Evolutionary conservation across 2,113 vertebrate species (phyloP).

Genomic region (Aphelocoma coerulescens): DNA sequence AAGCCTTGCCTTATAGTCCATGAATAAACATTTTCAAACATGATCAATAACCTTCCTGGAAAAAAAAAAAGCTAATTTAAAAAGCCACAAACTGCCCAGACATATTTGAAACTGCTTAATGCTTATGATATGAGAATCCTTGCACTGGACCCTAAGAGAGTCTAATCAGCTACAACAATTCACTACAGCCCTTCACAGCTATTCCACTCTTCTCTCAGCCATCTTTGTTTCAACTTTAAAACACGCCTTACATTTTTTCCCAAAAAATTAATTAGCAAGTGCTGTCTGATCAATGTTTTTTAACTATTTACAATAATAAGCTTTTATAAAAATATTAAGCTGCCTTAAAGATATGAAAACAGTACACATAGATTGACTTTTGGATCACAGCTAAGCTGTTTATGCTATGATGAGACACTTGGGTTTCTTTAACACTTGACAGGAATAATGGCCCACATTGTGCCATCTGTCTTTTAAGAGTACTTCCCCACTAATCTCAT

Average conservation of each 20-base stretch:
- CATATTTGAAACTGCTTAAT: not conserved
- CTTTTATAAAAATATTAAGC: not conserved
- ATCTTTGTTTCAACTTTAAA: not conserved
- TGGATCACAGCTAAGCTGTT: not conserved
- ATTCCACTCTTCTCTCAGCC: not conserved
- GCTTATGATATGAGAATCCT: not conserved
- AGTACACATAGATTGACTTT: not conserved
- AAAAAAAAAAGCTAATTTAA: not conserved
- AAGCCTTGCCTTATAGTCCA: not conserved
- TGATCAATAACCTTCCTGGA: not conserved
- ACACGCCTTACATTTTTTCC: not conserved
- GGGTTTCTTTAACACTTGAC: not conserved
- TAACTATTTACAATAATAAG: not conserved
- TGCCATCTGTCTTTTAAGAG: not conserved
- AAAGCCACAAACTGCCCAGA: not conserved
- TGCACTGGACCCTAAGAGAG: rapidly evolving
- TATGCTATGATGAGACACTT: not conserved
- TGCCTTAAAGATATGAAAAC: not conserved
- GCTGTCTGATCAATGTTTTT: not conserved
- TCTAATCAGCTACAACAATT: not conserved
- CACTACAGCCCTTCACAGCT: not conserved
- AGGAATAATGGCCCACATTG: not conserved
- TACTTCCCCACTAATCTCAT: not conserved
- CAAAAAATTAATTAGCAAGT: not conserved
- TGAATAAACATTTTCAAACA: not conserved